Evolutionary conservation across 2,888 invertebrate species (phyloP), one percentile per base, ranked within the genome.

Genomic region (Miltochrista miniata): DNA sequence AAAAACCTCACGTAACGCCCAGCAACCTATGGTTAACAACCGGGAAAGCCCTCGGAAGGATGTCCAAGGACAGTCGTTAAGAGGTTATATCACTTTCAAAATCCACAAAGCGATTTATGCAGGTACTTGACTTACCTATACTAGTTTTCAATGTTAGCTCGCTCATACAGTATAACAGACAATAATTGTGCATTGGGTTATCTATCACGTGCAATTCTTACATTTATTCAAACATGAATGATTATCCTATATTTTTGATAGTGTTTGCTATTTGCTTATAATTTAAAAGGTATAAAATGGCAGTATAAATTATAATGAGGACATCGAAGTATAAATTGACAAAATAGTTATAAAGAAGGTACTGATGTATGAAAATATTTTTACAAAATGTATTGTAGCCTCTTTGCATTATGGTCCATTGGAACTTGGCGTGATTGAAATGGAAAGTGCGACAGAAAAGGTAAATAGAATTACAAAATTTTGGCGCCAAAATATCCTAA

Each of bases 271-370:
- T 59, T 56, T 39, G 38, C 67, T 61, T 61, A 57, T 44, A 48
- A 34, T 64, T 18, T 59, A 57, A 54, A 63, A 74, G 68, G 66
- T 72, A 72, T 60, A 71, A 68, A 68, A 67, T 68, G 67, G 71
- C 74, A 73, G 69, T 74, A 61, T 39, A 67, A 70, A 67, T 59
- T 45, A 70, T 47, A 66, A 72, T 60, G 61, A 60, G 59, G 50
- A 55, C 51, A 48, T 59, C 52, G 57, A 56, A 45, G 42, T 50
- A 3, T 34, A 39, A 35, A 46, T 29, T 37, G 24, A 31, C 34
- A 13, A 41, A 33, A 35, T 50, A 12, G 36, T 24, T 24, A 41
- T 42, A 46, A n/a, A 38, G 33, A 36, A 24, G 18, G 18, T 30
- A 37, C n/a, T 13, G 30, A 14, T 24, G 12, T 15, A 31, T 5